These are phyloP conservation scores for Austrolebias charrua DNA, from an alignment of 2,797 vertebrate genomes.

Conservation along the genomic window DNA sequence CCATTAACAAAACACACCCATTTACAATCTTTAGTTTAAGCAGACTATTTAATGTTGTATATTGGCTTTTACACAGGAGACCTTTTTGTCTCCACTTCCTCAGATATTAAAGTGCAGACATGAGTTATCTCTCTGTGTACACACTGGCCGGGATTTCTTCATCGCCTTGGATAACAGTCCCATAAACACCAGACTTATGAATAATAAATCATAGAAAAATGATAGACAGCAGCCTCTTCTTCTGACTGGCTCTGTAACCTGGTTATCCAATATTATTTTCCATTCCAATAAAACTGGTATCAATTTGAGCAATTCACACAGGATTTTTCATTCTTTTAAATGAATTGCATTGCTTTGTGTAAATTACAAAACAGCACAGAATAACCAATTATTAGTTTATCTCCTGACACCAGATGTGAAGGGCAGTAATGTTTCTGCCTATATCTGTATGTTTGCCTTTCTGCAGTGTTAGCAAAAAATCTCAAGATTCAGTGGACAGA, in stretches of 20 bases:
- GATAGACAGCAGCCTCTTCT: constrained; percentile 38
- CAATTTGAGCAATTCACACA: too few species aligned
- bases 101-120: constrained; percentile 66
- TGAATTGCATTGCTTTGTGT: neutral
- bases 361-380: constrained; percentile 2
- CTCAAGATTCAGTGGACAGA: too few species aligned
- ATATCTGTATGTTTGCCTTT: too few species aligned
- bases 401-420: too few species aligned
- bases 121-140: constrained; percentile 54
- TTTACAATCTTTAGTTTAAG: constrained; percentile 42
- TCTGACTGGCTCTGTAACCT: constrained; percentile 40
- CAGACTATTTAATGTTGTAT: constrained; percentile 48
- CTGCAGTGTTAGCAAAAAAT: too few species aligned
- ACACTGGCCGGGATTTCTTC: constrained; percentile 54
- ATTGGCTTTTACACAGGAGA: constrained; percentile 48
- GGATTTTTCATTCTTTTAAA: constrained; percentile 15
- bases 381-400: too few species aligned
- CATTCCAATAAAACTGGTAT: constrained; percentile 26
- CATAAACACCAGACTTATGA: constrained; percentile 58
- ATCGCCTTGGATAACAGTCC: constrained; percentile 44
- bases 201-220: constrained; percentile 64
- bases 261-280: constrained; percentile 8
- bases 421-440: too few species aligned
- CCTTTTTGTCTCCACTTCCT: constrained; percentile 58
- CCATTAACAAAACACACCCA: constrained; percentile 59